phyloP scores from a whole-genome alignment of 2,888 invertebrate species.

The Euzophera pinguis region DNA sequence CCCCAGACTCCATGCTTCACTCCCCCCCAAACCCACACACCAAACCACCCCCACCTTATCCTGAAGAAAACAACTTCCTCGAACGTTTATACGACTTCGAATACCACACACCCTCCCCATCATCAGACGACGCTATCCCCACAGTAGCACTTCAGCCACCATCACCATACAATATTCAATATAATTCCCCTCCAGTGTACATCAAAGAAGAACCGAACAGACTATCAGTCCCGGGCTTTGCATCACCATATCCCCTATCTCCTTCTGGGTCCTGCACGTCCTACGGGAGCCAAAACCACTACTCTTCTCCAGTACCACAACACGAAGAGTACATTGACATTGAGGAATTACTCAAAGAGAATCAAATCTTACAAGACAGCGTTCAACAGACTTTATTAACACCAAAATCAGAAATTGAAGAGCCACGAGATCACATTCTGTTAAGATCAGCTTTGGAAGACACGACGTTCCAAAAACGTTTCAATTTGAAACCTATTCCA shows the following conservation, averaged over 20 bases:
- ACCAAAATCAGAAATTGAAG: slow-evolving; percentile 79
- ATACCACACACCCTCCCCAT: slow-evolving; percentile 72
- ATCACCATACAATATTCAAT: slow-evolving; percentile 73
- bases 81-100: slow-evolving; percentile 75
- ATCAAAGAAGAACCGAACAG: slow-evolving; percentile 79
- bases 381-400: slow-evolving; percentile 62
- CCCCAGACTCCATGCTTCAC: slow-evolving; percentile 71
- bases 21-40: slow-evolving; percentile 65
- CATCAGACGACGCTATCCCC: slow-evolving; percentile 77
- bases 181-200: slow-evolving; percentile 49
- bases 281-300: slow-evolving; percentile 79
- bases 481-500: slow-evolving; percentile 89
- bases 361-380: slow-evolving; percentile 74
- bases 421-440: slow-evolving; percentile 85
- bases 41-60: slow-evolving; percentile 68
- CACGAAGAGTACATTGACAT: slow-evolving; percentile 83
- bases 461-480: slow-evolving; percentile 90
- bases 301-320: slow-evolving; percentile 74
- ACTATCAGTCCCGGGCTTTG: slow-evolving; percentile 70
- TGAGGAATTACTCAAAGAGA: slow-evolving; percentile 79
- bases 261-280: slow-evolving; percentile 79
- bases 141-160: slow-evolving; percentile 79
- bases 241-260: slow-evolving; percentile 77
- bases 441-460: slow-evolving; percentile 90
- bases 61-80: slow-evolving; percentile 64